A percentile compares a stretch with the other conserved stretches of the same genome.
Evolutionary conservation across 2,888 invertebrate species (phyloP).

Genomic region (Trisateles emortualis): DNA sequence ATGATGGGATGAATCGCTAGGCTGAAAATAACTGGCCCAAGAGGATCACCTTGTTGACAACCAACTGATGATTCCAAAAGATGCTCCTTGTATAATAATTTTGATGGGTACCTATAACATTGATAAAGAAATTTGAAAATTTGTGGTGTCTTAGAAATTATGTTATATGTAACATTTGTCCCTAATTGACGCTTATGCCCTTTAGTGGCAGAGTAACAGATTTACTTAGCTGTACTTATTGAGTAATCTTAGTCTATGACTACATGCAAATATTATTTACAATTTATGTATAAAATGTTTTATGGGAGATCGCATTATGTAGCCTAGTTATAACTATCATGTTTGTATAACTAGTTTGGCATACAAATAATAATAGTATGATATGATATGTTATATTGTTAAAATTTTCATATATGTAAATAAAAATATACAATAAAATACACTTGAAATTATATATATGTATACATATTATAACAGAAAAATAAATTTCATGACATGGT

Average conservation of each 20-base stretch:
- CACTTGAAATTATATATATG: not conserved
- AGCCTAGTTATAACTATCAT: slow-evolving; percentile 33
- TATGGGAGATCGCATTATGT: slow-evolving; percentile 36
- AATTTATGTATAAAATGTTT: slow-evolving; percentile 22
- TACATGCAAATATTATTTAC: slow-evolving; percentile 30
- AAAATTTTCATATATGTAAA: not conserved
- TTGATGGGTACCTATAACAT: no score
- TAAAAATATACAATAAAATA: not conserved
- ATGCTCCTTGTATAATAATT: no score
- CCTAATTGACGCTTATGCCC: not conserved
- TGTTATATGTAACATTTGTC: not conserved
- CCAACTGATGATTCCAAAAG: no score
- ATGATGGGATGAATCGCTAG: no score
- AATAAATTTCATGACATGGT: not conserved
- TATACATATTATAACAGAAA: not conserved
- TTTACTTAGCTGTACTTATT: slow-evolving; percentile 38
- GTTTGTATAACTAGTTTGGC: slow-evolving; percentile 40
- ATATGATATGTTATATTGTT: not conserved
- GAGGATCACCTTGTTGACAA: no score
- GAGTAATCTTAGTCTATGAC: slow-evolving; percentile 19
- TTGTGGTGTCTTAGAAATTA: no score
- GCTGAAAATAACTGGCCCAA: no score
- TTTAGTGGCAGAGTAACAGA: not conserved
- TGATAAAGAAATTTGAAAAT: no score
- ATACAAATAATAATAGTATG: slow-evolving; percentile 15